These are phyloP conservation scores for Pseudopleuronectes americanus DNA, from an alignment of 2,797 vertebrate genomes.

Conservation along the genomic window DNA sequence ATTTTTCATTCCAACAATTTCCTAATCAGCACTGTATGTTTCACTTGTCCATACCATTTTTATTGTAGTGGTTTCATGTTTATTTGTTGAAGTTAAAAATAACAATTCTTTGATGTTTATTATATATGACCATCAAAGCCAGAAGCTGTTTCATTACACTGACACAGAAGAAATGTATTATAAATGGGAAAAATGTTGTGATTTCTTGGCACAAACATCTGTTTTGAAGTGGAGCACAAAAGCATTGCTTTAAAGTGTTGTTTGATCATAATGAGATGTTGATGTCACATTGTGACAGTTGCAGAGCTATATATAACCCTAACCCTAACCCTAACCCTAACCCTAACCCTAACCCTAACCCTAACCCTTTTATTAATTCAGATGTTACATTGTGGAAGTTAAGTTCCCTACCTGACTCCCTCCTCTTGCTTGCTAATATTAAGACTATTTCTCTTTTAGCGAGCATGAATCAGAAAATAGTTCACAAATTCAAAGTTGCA, in stretches of 20 bases:
- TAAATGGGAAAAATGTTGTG: constrained; percentile 34
- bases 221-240: constrained; percentile 50
- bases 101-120: constrained; percentile 47
- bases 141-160: constrained; percentile 17
- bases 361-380: constrained; percentile 29
- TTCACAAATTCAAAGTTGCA: too few relatives aligned
- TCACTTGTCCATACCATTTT: too few relatives aligned
- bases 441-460: too few relatives aligned
- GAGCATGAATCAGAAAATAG: too few relatives aligned
- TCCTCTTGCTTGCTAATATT: too few relatives aligned
- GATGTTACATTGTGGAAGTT: not conserved
- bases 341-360: too few relatives aligned
- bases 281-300: constrained; percentile 44
- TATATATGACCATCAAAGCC: constrained; percentile 49
- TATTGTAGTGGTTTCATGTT: not conserved
- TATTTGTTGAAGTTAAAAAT: constrained; percentile 24
- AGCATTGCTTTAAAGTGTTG: constrained; percentile 33
- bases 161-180: constrained; percentile 24
- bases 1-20: too few relatives aligned
- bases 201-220: constrained; percentile 51
- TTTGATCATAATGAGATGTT: constrained; percentile 59
- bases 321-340: too few relatives aligned
- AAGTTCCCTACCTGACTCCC: too few relatives aligned
- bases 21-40: too few relatives aligned
- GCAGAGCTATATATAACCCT: constrained; percentile 1